Percentiles rank a stretch among this genome's conserved stretches.
Evolutionary conservation across 1,140 invertebrate genomes (phyloP).

Genomic region (Macrotrachela quadricornifera): DNA sequence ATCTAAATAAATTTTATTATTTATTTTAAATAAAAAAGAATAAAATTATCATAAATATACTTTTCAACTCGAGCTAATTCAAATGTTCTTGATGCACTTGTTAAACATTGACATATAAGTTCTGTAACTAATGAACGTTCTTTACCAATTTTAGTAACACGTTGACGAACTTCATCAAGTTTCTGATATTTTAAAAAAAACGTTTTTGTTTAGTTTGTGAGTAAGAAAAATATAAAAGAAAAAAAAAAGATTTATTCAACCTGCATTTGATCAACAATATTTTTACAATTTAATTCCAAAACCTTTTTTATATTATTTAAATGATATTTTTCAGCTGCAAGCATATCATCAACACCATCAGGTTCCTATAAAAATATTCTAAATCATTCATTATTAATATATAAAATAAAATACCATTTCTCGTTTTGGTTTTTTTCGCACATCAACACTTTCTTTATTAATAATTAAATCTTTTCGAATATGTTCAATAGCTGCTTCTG

Average conservation of each 20-base stretch:
- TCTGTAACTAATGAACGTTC: slow-evolving; percentile 25
- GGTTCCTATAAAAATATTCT: slow-evolving; percentile 14
- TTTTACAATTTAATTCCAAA: slow-evolving; percentile 13
- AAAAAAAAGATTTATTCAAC: too few species aligned
- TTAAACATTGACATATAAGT: slow-evolving; percentile 14
- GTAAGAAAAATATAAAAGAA: too few species aligned
- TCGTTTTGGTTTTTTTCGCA: slow-evolving; percentile 14
- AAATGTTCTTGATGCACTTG: background rate
- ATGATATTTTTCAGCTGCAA: slow-evolving; percentile 23
- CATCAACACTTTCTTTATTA: slow-evolving; percentile 18
- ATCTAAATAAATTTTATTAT: too few species aligned
- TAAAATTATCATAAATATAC: too few species aligned
- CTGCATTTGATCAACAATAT: too few species aligned
- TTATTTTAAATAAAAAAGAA: too few species aligned
- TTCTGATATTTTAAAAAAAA: too few species aligned
- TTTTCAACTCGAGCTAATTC: too few species aligned
- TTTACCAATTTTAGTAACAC: slow-evolving; percentile 19
- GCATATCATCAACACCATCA: slow-evolving; percentile 28
- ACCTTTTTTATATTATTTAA: slow-evolving; percentile 24
- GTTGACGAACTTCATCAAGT: slow-evolving; percentile 18
- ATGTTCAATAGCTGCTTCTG: slow-evolving; percentile 25
- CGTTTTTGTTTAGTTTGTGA: too few species aligned
- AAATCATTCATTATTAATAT: background rate
- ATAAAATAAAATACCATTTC: slow-evolving; percentile 12
- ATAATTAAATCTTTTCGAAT: slow-evolving; percentile 26